Evolutionary conservation across 2,113 vertebrate genomes (phyloP), one percentile per base, ranked within the genome.

Genomic region (Himantopus leucocephalus): DNA sequence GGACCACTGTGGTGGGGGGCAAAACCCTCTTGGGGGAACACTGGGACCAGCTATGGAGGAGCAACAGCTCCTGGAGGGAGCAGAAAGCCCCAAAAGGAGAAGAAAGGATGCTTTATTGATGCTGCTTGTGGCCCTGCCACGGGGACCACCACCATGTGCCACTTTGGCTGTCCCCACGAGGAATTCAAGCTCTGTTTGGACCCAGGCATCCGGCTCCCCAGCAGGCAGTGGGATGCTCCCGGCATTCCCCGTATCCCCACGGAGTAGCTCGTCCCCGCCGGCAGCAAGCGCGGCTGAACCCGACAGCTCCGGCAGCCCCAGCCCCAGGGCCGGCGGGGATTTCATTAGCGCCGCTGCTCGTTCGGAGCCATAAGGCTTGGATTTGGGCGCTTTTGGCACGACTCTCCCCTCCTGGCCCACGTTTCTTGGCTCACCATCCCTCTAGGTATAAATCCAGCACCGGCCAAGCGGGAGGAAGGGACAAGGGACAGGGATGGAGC

Each of bases 161-260:
- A 20, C 47, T 20, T 12, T 0, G 0, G 23, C 43, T 5, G 3
- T 3, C 10, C 27, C 80, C 56, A n/a, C 0, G 0, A 55, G 32
- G 41, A 75, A 32, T 12, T 59, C 67, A 41, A 55, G 55, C 7
- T 14, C 2, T 8, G 68, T 26, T 39, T 29, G 63, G 22, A 24
- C 23, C 22, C 48, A 50, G 48, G 48, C 6, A 50, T 12, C 48
- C 20, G 48, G 48, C 48, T 48, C 48, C 48, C 22, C 21, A 22
- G 48, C 48, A 12, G 58, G 64, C 18, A n/a, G 17, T 0, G 66
- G 80, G 85, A 18, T 86, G 72, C 45, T 74, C 64, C 85, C 2
- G 11, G 64, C 3, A 4, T 37, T 59, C 45, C 14, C 79, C 39
- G 0, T 22, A 34, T 43, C 73, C 24, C 41, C 19, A 20, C 3